Evolutionary conservation across 2,888 invertebrate genomes (phyloP), one percentile per base, ranked within the genome.

Genomic region (Papilio elwesi): DNA sequence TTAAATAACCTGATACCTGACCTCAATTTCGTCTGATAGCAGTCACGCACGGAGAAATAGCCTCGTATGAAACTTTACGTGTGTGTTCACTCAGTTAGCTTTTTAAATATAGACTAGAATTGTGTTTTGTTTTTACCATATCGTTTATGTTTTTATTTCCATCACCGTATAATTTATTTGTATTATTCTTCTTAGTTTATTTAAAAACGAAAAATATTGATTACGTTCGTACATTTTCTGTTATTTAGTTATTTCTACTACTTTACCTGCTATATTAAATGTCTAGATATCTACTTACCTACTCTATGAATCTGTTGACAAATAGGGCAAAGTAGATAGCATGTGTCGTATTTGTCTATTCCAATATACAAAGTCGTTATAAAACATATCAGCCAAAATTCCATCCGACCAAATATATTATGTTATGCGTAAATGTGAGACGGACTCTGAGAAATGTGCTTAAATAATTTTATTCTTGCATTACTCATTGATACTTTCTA

Each of bases 11-110:
- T 48, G 52, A 67, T 63, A 51, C 13, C 62, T 63, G 72, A 68
- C 72, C 68, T 68, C 63, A 53, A 68, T 72, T 63, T 62, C 16
- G 63, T n/a, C 63, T 68, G 72, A 72, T 72, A 64, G 68, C 64
- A 16, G 13, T 38, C 9, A 38, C 55, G 55, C 68, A 68, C 68
- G 72, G 68, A 68, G 63, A 68, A 68, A 53, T 62, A 68, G 63
- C 62, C 52, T 68, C 49, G 38, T 52, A 65, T 49, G 38, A 15
- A 15, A 65, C 15, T 43, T 66, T 53, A 70, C 57, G 36, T 55
- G 15, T 55, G 15, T 57, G n/a, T 57, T 49, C 48, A 36, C 26
- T 8, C 48, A 36, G 10, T 52, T 66, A 36, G n/a, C 36, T 49
- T 51, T 65, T 65, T 51, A 65, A 49, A 65, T 65, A 49, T 16